Conservation (phyloP, 2,113 vertebrate genomes). For the Sula dactylatra region DNA sequence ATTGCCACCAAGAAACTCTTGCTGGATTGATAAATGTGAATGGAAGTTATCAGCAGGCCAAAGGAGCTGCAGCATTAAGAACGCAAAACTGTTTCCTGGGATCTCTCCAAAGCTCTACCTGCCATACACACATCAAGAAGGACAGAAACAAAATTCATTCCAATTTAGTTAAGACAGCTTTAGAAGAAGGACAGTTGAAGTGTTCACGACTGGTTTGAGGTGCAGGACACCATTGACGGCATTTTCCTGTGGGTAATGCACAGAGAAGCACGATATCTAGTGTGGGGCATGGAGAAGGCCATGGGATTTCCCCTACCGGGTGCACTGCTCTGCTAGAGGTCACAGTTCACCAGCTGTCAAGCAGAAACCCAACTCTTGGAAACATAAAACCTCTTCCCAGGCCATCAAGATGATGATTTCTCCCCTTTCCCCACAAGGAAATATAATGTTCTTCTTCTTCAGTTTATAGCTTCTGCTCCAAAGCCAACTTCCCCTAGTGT, state of each 20-base stretch:
- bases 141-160: neutral
- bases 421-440: neutral
- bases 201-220: neutral
- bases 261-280: neutral
- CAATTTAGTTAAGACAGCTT: neutral
- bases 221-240: neutral
- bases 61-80: neutral
- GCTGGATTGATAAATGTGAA: neutral
- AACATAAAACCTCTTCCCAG: neutral
- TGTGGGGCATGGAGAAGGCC: neutral
- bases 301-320: accelerated
- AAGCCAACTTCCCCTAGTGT: neutral
- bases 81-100: neutral
- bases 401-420: neutral
- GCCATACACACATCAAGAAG: neutral
- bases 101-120: neutral
- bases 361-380: neutral
- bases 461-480: neutral
- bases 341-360: neutral
- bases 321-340: neutral
- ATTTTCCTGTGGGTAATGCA: neutral
- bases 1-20: neutral
- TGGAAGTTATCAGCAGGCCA: neutral
- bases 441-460: neutral
- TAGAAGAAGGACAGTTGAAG: neutral